phyloP scores from a whole-genome alignment of 2,797 vertebrate species.

The Hephaestus fuliginosus region DNA sequence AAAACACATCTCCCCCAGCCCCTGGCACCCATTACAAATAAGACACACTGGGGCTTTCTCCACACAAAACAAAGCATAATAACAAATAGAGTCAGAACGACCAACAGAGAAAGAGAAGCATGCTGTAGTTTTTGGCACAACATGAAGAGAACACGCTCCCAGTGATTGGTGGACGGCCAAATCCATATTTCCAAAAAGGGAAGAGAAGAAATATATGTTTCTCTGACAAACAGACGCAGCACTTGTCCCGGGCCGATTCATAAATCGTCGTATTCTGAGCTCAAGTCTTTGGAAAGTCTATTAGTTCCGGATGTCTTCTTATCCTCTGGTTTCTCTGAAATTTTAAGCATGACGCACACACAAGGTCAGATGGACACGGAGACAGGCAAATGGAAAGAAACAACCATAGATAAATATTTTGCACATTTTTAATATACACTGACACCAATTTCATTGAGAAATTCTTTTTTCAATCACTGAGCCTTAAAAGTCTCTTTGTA shows the following conservation, averaged over 20 bases:
- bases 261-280: conserved; percentile 77
- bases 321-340: conserved; percentile 70
- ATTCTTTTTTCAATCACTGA: background rate
- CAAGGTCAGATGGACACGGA: conserved; percentile 51
- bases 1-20: conserved; percentile 82
- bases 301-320: conserved; percentile 76
- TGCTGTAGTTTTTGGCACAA: conserved; percentile 78
- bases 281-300: conserved; percentile 76
- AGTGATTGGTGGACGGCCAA: conserved; percentile 75
- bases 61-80: conserved; percentile 78
- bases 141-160: conserved; percentile 75
- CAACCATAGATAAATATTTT: background rate
- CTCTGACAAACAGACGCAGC: conserved; percentile 73
- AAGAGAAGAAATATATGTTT: conserved; percentile 78
- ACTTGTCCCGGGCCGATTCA: conserved; percentile 75
- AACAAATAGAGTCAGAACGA: conserved; percentile 75
- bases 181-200: conserved; percentile 76
- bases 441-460: background rate
- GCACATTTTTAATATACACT: background rate
- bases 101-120: conserved; percentile 70
- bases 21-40: conserved; percentile 80
- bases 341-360: conserved; percentile 51
- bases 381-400: conserved; percentile 22
- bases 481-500: background rate
- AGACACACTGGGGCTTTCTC: conserved; percentile 75